Evolutionary conservation across 2,888 invertebrate species (phyloP), one percentile per base, ranked within the genome.

Genomic region (Noctua pronuba): DNA sequence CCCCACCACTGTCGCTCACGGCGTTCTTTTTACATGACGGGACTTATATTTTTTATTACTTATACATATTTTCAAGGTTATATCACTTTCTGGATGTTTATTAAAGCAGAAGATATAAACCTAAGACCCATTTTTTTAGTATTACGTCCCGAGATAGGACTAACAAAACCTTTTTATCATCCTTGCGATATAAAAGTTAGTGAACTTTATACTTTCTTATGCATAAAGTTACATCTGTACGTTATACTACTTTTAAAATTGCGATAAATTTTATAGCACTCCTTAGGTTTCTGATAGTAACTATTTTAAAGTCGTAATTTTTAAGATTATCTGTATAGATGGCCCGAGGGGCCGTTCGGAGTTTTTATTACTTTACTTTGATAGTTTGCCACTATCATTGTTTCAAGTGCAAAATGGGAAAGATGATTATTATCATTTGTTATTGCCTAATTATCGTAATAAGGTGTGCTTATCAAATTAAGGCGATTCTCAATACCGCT

Each of bases 261-360:
- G 64, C 67, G 70, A 85, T 84, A 75, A 84, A 78, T 73, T 85
- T 82, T 82, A 85, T 82, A 64, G 70, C 46, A 68, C 21, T 77
- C 55, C 35, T 65, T 66, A 60, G 73, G 73, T 71, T 77, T 66
- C 44, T 62, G 66, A 85, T 82, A 77, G 82, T 70, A 79, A 66
- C 65, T 72, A 73, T 80, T 80, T 75, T 67, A 73, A 72, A 82
- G 69, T 31, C 31, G 41, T 74, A n/a, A 64, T 80, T 66, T 85
- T 82, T 35, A 60, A 82, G 72, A 69, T 82, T 70, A 73, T 82
- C 77, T 72, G 6, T 72, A 28, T 31, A 58, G 72, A 71, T 73
- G 44, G 58, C 60, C 10, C 8, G 10, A 44, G 35, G 58, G 49
- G 28, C 38, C 13, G 31, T 6, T 5, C 44, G 8, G 28, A 28